phyloP scores from a whole-genome alignment of 2,113 vertebrate species.

The Thalassarche chlororhynchos region DNA sequence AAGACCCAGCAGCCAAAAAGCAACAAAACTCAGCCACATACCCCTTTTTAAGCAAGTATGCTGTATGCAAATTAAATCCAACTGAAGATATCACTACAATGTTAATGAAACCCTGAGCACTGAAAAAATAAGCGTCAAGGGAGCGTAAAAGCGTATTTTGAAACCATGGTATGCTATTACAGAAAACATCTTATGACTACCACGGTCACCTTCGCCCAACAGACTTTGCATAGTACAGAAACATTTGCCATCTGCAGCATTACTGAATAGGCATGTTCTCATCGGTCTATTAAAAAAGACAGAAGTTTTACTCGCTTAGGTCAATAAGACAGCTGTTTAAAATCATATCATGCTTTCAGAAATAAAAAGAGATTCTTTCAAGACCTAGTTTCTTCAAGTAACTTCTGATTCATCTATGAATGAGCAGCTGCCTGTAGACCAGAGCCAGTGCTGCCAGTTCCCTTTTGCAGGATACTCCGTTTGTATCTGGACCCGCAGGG shows the following conservation, averaged over 20 bases:
- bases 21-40: background rate
- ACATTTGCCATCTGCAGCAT: conserved; percentile 8
- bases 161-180: background rate
- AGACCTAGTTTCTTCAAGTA: background rate
- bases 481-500: background rate
- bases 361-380: background rate
- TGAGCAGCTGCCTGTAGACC: background rate
- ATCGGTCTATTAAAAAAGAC: background rate
- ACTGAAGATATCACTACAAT: background rate
- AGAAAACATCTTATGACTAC: background rate
- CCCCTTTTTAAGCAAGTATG: background rate
- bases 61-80: conserved; percentile 39
- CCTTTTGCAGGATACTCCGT: background rate
- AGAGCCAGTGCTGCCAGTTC: background rate
- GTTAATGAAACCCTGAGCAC: conserved; percentile 6
- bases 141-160: background rate
- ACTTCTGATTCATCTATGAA: background rate
- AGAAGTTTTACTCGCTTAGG: background rate
- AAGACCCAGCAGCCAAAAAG: background rate
- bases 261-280: conserved; percentile 9
- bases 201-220: background rate
- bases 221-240: background rate
- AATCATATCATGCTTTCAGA: background rate
- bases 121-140: background rate
- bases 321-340: conserved; percentile 28